Evolutionary conservation across 2,888 invertebrate genomes (phyloP).

Genomic region (Ophion costatus): DNA sequence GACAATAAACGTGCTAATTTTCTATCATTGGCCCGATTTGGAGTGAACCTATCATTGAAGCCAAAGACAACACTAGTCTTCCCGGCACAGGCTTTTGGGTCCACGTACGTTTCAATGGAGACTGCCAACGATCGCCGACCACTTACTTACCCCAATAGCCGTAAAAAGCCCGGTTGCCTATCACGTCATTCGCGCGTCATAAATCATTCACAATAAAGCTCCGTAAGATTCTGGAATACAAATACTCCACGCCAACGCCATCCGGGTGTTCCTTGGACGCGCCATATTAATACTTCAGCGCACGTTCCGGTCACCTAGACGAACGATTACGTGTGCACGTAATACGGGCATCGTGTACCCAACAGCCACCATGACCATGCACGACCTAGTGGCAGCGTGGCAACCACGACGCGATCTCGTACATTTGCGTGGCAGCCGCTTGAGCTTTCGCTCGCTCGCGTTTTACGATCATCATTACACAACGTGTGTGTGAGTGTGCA

Average conservation of each 20-base stretch:
- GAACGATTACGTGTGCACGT: constrained; percentile 15
- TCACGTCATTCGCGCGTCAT: constrained; percentile 12
- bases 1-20: not conserved
- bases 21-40: not conserved
- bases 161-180: not conserved
- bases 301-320: constrained; percentile 55
- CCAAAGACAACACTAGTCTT: not conserved
- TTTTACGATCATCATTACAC: constrained; percentile 68
- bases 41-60: too few species aligned
- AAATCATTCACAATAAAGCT: constrained; percentile 30
- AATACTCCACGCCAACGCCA: constrained; percentile 21
- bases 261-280: constrained; percentile 1
- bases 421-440: constrained; percentile 46
- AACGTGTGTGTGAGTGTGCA: constrained; percentile 34
- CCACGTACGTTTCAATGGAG: not conserved
- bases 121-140: not conserved
- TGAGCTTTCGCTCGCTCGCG: constrained; percentile 45
- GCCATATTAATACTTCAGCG: constrained; percentile 39
- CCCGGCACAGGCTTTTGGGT: not conserved
- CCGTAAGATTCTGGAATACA: constrained; percentile 24
- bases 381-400: constrained; percentile 23
- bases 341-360: constrained; percentile 35
- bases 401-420: constrained; percentile 56
- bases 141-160: not conserved
- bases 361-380: constrained; percentile 1